These are phyloP conservation scores for Aspidiotus rigidus DNA, from an alignment of 2,888 invertebrate species.

Conservation along the genomic window DNA sequence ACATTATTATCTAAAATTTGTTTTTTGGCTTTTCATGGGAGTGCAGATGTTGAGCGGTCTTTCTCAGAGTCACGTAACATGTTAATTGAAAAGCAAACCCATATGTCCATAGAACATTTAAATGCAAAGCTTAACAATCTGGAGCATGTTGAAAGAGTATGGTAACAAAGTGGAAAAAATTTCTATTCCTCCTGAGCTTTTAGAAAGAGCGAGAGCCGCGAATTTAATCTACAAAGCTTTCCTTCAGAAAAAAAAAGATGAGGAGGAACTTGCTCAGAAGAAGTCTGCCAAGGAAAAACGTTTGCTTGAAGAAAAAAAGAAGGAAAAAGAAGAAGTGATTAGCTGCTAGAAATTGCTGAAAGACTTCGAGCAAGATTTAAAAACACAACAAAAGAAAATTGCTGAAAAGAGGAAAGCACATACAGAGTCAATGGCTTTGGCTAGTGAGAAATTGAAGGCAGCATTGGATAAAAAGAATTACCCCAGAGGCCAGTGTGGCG, in stretches of 20 bases:
- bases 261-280: background rate
- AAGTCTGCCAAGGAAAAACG: background rate
- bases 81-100: background rate
- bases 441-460: background rate
- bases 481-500: too few species aligned
- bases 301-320: constrained; percentile 1
- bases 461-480: background rate
- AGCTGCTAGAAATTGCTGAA: background rate
- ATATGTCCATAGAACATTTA: background rate
- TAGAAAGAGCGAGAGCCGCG: background rate
- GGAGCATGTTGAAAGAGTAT: background rate
- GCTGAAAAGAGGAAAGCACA: background rate
- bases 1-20: background rate
- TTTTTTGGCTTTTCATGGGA: background rate
- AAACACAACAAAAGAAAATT: background rate
- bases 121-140: too few species aligned
- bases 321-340: background rate
- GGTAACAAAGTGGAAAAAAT: background rate
- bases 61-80: background rate
- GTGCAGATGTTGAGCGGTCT: constrained; percentile 1
- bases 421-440: background rate
- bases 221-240: background rate
- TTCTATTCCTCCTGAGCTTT: background rate
- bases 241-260: background rate
- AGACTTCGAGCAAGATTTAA: background rate